Evolutionary conservation across 2,113 vertebrate species (phyloP), one percentile per base, ranked within the genome.

Genomic region (Chrysemys picta): DNA sequence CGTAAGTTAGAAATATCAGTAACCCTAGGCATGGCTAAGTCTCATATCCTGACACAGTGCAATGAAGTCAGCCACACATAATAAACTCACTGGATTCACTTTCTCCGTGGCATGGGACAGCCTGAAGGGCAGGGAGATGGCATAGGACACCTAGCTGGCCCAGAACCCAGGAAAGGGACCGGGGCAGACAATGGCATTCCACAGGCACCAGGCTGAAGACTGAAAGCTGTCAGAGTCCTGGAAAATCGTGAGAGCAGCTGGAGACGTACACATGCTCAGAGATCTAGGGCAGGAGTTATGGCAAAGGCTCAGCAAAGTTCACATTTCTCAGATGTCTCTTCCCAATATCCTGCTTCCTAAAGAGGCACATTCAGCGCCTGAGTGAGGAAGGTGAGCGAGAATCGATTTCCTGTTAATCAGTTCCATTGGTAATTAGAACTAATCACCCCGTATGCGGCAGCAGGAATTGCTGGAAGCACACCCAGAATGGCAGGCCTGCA

Each of bases 141-240:
- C 93, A 96, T 69, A 65, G 89, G 94, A 94, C 96, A 91, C 22
- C 38, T 12, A 0, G 29, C 31, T 72, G 49, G 82, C 0, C 0
- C 25, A 78, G 56, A 9, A 29, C 82, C 86, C 54, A 29, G 82
- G 65, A 10, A 42, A 47, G 49, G 35, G 54, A 49, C 22, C 17
- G 35, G 52, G 54, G 42, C 1, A 2, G 65, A 42, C 22, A 29
- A 78, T 62, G 45, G 75, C 89, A 54, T 27, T 14, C 59, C 84
- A 31, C 42, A 29, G 57, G 29, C 93, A 91, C 0, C 2, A 62
- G 0, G 1, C 88, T 19, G 87, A 47, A 7, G 45, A 59, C 72
- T 21, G 24, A 25, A 54, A n/a, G 13, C 42, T 75, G 11, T 31
- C 22, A 35, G 52, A 8, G 21, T 14, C 0, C 0, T 78, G 56